phyloP scores from a whole-genome alignment of 2,797 vertebrate genomes.

The Myripristis jacobus region DNA sequence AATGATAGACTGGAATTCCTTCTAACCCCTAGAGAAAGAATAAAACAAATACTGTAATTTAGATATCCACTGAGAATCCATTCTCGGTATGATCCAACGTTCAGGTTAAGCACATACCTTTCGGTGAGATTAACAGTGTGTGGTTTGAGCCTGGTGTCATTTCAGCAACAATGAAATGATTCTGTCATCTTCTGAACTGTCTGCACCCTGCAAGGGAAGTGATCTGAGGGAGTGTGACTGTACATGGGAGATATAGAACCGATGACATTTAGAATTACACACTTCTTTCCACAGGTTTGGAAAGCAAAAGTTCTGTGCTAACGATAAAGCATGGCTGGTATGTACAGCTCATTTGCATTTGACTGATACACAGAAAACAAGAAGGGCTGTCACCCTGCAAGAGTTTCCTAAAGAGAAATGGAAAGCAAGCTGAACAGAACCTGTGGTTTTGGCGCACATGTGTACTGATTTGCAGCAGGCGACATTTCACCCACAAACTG shows the following conservation, averaged over 20 bases:
- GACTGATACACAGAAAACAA: no score
- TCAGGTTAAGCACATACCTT: constrained; percentile 74
- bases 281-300: constrained; percentile 78
- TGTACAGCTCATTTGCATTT: constrained; percentile 70
- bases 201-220: constrained; percentile 57
- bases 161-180: constrained; percentile 66
- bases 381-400: constrained; percentile 64
- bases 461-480: constrained; percentile 45
- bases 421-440: constrained; percentile 77
- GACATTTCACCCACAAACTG: constrained; percentile 54
- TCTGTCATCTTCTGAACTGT: constrained; percentile 53
- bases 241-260: constrained; percentile 69
- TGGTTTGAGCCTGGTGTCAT: constrained; percentile 78
- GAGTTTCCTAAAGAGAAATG: constrained; percentile 83
- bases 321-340: constrained; percentile 42
- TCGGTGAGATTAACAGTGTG: constrained; percentile 46
- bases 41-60: not conserved
- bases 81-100: not conserved
- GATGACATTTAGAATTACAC: constrained; percentile 80
- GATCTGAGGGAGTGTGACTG: constrained; percentile 67
- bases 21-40: constrained; percentile 55
- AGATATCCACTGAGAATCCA: not conserved
- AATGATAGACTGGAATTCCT: constrained; percentile 41
- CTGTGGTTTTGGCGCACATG: constrained; percentile 70
- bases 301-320: constrained; percentile 67